These are phyloP conservation scores for Parthenolecanium corni DNA, from an alignment of 2,888 invertebrate genomes.

Conservation along the genomic window DNA sequence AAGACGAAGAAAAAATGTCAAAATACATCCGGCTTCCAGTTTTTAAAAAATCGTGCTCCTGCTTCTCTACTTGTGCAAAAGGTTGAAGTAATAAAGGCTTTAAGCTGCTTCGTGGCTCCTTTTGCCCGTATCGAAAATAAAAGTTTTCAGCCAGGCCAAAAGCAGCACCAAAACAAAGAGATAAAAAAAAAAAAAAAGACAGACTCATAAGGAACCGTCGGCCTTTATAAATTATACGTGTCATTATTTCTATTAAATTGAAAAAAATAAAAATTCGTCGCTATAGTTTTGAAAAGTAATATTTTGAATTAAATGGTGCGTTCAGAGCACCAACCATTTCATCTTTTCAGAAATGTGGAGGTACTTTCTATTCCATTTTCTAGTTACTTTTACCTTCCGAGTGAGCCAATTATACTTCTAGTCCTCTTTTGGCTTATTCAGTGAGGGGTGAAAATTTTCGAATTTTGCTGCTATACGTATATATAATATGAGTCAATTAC, in stretches of 20 bases:
- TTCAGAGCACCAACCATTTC: too few species aligned
- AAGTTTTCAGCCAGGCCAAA: too few species aligned
- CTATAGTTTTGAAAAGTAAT: background rate
- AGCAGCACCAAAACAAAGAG: background rate
- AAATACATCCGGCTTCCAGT: constrained; percentile 10
- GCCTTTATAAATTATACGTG: constrained; percentile 2
- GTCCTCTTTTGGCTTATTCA: too few species aligned
- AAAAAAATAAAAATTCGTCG: background rate
- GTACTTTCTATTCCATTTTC: too few species aligned
- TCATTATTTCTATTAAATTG: constrained; percentile 8
- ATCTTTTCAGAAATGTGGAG: too few species aligned
- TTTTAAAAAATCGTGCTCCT: background rate
- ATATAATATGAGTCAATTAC: too few species aligned
- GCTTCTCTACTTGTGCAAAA: background rate
- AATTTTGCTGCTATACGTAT: too few species aligned
- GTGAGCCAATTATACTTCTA: too few species aligned
- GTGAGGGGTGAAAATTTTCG: too few species aligned
- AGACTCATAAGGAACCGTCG: background rate
- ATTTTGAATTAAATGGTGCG: constrained; percentile 6
- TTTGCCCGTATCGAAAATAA: too few species aligned
- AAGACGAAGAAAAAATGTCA: constrained; percentile 15
- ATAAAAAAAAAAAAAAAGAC: background rate
- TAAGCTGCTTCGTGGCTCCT: too few species aligned
- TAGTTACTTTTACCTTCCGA: too few species aligned
- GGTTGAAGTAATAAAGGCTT: background rate